phyloP scores from a whole-genome alignment of 2,113 vertebrate genomes.

The Oryzias melastigma region DNA sequence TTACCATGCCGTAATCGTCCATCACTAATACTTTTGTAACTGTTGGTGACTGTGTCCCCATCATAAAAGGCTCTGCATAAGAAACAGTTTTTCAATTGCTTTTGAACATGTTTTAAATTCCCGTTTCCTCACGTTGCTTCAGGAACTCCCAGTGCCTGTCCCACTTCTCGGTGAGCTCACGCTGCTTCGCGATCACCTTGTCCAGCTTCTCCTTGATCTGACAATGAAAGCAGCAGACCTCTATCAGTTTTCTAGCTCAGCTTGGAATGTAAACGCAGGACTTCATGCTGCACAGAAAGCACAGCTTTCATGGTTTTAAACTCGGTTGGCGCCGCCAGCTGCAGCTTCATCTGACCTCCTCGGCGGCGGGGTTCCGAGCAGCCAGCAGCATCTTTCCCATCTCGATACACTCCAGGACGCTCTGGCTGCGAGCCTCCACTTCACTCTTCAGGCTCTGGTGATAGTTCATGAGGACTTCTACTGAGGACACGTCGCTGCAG shows the following conservation, averaged over 20 bases:
- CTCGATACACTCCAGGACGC: conserved; percentile 84
- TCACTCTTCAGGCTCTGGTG: conserved; percentile 92
- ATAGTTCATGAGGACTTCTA: conserved; percentile 95
- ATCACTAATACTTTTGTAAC: no score
- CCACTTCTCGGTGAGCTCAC: conserved; percentile 90
- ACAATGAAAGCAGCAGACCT: conserved; percentile 26
- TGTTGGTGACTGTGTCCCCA: no score
- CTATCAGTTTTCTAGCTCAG: not conserved
- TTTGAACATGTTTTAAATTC: no score
- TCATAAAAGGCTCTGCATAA: no score
- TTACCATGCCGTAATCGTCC: no score
- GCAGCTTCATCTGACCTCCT: conserved; percentile 78
- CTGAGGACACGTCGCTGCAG: conserved; percentile 90
- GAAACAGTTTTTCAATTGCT: no score
- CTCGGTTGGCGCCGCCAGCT: accelerated
- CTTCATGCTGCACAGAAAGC: no score
- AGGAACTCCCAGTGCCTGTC: conserved; percentile 92
- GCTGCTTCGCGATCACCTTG: conserved; percentile 85
- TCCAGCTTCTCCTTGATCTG: conserved; percentile 91
- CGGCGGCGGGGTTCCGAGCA: conserved; percentile 83
- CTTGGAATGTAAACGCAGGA: no score
- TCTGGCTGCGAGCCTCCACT: conserved; percentile 83
- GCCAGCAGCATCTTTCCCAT: conserved; percentile 89
- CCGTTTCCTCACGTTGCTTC: conserved; percentile 85
- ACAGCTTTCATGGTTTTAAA: not conserved